Percentiles rank a stretch among this genome's conserved stretches.
Conservation (phyloP, 2,113 vertebrate genomes). For the Willisornis vidua region DNA sequence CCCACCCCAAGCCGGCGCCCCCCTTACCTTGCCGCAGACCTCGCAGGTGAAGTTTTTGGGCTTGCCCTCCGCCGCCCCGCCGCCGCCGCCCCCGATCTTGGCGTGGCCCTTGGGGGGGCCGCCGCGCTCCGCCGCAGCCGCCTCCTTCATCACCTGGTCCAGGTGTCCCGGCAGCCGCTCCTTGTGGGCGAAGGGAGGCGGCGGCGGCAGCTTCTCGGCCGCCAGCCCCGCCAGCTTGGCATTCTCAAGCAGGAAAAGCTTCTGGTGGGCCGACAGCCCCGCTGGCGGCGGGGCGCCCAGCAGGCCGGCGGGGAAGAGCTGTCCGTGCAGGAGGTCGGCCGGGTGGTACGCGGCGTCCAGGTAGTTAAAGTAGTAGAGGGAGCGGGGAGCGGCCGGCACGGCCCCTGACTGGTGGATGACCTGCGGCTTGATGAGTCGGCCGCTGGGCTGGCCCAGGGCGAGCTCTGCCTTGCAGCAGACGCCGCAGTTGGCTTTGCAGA, state of each 20-base stretch:
- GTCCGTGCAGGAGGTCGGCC: slow-evolving; percentile 87
- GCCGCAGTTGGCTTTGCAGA: slow-evolving; percentile 91
- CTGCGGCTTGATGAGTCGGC: slow-evolving; percentile 93
- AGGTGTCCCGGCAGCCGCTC: slow-evolving; percentile 92
- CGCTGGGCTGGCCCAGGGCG: slow-evolving; percentile 79
- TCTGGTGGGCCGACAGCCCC: slow-evolving; percentile 89
- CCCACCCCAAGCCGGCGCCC: background rate
- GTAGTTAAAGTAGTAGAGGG: slow-evolving; percentile 96
- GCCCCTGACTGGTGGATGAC: slow-evolving; percentile 91
- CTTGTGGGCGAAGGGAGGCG: slow-evolving; percentile 86
- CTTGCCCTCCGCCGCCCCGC: slow-evolving; percentile 84
- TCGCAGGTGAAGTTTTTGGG: slow-evolving; percentile 98
- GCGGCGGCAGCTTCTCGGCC: slow-evolving; percentile 84
- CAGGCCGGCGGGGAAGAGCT: slow-evolving; percentile 86
- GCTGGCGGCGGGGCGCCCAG: slow-evolving; percentile 81
- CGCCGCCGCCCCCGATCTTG: slow-evolving; percentile 76
- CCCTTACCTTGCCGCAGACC: slow-evolving; percentile 95
- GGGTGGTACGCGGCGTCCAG: slow-evolving; percentile 92
- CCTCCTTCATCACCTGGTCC: slow-evolving; percentile 96
- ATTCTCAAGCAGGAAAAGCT: slow-evolving; percentile 90
- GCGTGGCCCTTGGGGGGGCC: slow-evolving; percentile 80
- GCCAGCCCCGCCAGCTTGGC: slow-evolving; percentile 84
- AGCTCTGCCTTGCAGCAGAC: slow-evolving; percentile 88
- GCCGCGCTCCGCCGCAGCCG: slow-evolving; percentile 80
- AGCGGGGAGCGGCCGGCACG: slow-evolving; percentile 83